Evolutionary conservation across 2,113 vertebrate genomes (phyloP).

Genomic region (Lynx canadensis): DNA sequence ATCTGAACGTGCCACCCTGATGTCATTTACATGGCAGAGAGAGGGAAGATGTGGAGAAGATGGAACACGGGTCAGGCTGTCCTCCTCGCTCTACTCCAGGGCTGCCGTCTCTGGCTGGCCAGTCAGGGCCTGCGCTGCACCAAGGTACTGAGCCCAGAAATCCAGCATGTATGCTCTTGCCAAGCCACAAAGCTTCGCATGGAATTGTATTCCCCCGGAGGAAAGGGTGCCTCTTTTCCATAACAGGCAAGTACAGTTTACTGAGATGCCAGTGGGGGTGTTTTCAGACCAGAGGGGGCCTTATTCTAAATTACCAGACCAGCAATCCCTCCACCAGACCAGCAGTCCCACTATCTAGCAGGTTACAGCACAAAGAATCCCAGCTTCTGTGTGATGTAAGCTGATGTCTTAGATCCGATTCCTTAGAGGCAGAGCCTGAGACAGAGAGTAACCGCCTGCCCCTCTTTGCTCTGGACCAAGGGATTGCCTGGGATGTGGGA

Average conservation of each 20-base stretch:
- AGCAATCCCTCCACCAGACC: not conserved
- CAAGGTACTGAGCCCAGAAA: not conserved
- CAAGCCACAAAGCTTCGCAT: not conserved
- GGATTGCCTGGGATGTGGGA: not conserved
- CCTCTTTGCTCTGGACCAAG: not conserved
- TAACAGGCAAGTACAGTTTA: not conserved
- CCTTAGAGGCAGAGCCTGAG: not conserved
- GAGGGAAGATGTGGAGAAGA: constrained; percentile 3
- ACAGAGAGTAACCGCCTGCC: not conserved
- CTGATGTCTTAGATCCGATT: not conserved
- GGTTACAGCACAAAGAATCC: not conserved
- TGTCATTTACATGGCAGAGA: not conserved
- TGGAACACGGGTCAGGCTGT: not conserved
- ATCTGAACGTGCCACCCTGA: not conserved
- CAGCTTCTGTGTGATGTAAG: not conserved
- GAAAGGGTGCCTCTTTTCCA: not conserved
- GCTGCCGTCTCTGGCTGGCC: not conserved
- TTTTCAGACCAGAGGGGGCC: not conserved
- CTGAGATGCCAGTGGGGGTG: not conserved
- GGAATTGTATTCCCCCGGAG: not conserved
- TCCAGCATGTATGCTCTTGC: not conserved
- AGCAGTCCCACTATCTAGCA: not conserved
- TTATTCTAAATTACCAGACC: not conserved
- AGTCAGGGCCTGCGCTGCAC: not conserved
- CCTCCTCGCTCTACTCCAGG: not conserved